Evolutionary conservation across 2,888 invertebrate genomes (phyloP), one percentile per base, ranked within the genome.

Genomic region (Tuta absoluta): DNA sequence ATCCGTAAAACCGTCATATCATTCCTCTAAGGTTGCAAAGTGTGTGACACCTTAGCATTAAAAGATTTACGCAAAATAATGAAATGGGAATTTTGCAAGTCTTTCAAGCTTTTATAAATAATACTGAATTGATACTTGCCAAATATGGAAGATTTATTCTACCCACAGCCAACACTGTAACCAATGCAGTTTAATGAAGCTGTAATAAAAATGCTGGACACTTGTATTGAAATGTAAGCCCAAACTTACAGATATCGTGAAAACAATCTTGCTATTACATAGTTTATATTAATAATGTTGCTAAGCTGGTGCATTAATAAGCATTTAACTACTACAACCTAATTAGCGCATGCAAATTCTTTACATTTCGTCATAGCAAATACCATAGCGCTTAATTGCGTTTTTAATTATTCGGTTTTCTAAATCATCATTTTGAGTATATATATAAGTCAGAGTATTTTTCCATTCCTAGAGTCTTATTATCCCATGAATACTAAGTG

Each of bases 31-130:
- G 61, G 74, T 85, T 84, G 82, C 84, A 68, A 67, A 68, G 45
- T 63, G 69, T 86, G 78, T 83, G 87, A 81, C 82, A 86, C 69
- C 70, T 67, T 70, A 64, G 75, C 80, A 85, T 81, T 81, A 78
- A 23, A 79, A 77, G 76, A 82, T 65, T 87, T 86, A 83, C 85
- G 86, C 78, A 86, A 88, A 63, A 87, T 79, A 72, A 72, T 67
- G 64, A 69, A 64, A 69, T 65, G 57, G 51, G 62, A 74, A 68
- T 76, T 82, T 85, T 79, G 85, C 73, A 87, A 86, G 11, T n/a
- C n/a, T n/a, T n/a, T n/a, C n/a, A n/a, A n/a, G n/a, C n/a, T n/a
- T n/a, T n/a, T n/a, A n/a, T n/a, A n/a, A n/a, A n/a, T n/a, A n/a
- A n/a, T n/a, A n/a, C n/a, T n/a, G n/a, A n/a, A n/a, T n/a, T n/a